Conservation (phyloP, 2,888 invertebrate genomes). For the Papilio demoleus region DNA sequence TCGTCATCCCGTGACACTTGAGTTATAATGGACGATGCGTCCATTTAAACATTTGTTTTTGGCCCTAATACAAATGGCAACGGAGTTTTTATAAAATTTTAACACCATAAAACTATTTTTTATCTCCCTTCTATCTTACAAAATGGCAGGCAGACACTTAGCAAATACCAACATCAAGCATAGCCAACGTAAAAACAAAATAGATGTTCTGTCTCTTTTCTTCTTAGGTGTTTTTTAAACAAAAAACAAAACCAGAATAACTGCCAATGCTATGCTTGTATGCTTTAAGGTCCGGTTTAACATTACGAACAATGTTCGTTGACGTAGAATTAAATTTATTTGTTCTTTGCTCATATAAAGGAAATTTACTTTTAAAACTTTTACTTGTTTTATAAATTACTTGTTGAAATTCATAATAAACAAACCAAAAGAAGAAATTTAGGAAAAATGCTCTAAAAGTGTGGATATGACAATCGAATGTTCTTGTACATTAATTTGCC, state of each 20-base stretch:
- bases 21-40: constrained; percentile 99
- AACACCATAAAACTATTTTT: constrained; percentile 84
- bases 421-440: too few relatives aligned
- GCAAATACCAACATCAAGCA: constrained; percentile 76
- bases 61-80: constrained; percentile 80
- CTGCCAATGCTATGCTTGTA: constrained; percentile 5
- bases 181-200: constrained; percentile 66
- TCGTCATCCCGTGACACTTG: constrained; percentile 99
- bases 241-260: constrained; percentile 31
- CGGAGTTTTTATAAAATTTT: constrained; percentile 77
- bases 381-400: too few relatives aligned
- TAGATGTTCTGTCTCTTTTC: constrained; percentile 49
- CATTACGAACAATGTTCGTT: neutral
- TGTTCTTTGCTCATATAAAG: neutral
- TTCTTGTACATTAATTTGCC: too few relatives aligned
- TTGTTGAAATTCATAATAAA: too few relatives aligned
- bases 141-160: constrained; percentile 81
- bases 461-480: too few relatives aligned
- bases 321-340: neutral
- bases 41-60: constrained; percentile 89
- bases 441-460: too few relatives aligned
- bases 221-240: constrained; percentile 51
- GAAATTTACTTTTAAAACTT: neutral
- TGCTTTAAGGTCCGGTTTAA: neutral
- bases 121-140: constrained; percentile 83